Conservation (phyloP, 2,113 vertebrate species). For the Crotalus helleri region DNA sequence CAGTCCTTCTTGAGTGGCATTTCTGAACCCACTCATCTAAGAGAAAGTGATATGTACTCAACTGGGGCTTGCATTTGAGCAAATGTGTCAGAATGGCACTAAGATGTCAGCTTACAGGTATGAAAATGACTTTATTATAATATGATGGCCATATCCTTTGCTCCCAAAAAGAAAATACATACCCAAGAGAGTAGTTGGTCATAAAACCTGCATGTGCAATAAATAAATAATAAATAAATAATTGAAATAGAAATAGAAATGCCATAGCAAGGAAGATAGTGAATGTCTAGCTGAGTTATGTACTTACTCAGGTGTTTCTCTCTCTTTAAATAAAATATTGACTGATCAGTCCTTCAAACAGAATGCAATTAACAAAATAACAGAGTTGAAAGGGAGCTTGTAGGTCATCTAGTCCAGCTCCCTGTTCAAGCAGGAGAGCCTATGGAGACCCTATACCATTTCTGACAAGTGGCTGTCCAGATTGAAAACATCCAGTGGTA, state of each 20-base stretch:
- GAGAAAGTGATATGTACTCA: neutral
- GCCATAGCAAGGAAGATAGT: neutral
- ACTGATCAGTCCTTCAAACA: neutral
- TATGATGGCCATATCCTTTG: neutral
- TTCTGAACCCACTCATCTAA: neutral
- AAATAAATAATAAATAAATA: neutral
- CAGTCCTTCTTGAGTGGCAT: neutral
- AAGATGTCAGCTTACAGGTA: neutral
- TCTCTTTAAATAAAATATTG: neutral
- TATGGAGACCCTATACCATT: neutral
- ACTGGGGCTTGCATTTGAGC: neutral
- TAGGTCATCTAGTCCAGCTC: neutral
- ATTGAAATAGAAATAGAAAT: neutral
- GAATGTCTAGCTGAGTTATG: neutral
- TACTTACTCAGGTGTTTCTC: neutral
- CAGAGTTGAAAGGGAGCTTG: neutral
- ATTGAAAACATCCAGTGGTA: neutral
- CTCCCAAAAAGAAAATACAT: neutral
- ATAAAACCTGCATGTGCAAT: neutral
- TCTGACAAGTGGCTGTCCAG: neutral
- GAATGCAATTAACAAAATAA: neutral
- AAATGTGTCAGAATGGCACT: neutral
- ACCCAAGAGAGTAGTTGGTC: neutral
- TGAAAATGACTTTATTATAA: neutral
- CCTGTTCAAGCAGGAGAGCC: neutral